These are phyloP conservation scores for Eristalinus sepulchralis DNA, from an alignment of 2,888 invertebrate species.

Conservation along the genomic window DNA sequence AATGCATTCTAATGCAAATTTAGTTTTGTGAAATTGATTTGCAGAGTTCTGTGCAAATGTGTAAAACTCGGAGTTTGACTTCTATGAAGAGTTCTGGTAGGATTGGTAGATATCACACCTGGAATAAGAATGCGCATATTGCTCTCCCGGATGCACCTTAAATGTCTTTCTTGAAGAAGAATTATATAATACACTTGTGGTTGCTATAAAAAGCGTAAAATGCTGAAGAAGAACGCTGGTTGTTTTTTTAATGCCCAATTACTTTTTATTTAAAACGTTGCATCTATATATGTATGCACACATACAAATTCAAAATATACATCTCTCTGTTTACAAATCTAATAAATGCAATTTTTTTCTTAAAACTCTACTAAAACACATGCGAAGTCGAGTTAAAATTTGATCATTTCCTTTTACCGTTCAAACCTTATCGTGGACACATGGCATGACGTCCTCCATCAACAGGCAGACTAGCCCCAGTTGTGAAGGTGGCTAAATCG, in stretches of 20 bases:
- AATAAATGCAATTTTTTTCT: neutral
- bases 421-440: conserved; percentile 89
- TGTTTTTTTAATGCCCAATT: neutral
- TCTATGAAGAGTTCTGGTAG: too few species aligned
- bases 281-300: neutral
- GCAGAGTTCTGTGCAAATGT: too few species aligned
- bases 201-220: too few species aligned
- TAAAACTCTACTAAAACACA: neutral
- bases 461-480: conserved; percentile 93
- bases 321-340: neutral
- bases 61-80: too few species aligned
- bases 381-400: neutral
- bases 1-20: too few species aligned
- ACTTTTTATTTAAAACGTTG: neutral
- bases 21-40: too few species aligned
- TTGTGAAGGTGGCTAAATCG: conserved; percentile 92
- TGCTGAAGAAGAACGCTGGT: neutral
- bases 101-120: too few species aligned
- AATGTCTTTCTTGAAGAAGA: too few species aligned
- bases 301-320: neutral
- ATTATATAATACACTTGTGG: too few species aligned
- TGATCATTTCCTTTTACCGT: neutral
- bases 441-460: conserved; percentile 97
- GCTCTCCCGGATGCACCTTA: too few species aligned
- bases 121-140: too few species aligned